phyloP scores from a whole-genome alignment of 2,888 invertebrate species.

The Odontocolon sp. region DNA sequence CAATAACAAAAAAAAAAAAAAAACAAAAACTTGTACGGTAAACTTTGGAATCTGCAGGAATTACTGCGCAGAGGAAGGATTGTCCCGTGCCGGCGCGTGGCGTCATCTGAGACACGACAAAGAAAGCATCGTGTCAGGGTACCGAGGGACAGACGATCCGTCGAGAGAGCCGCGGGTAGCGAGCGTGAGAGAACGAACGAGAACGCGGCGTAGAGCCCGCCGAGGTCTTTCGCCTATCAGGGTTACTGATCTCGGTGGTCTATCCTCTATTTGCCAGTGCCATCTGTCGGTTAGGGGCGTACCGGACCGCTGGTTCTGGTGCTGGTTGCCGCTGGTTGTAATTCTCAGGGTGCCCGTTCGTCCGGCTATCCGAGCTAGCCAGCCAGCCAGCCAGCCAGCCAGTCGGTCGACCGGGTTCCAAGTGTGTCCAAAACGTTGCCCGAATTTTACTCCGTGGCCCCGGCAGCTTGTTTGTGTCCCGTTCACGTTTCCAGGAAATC shows the following conservation, averaged over 20 bases:
- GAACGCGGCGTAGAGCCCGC: conserved; percentile 30
- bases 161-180: conserved; percentile 17
- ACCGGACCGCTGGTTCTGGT: conserved; percentile 41
- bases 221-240: conserved; percentile 73
- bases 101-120: conserved; percentile 53
- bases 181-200: conserved; percentile 43
- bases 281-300: conserved; percentile 71
- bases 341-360: conserved; percentile 39
- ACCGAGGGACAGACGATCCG: conserved; percentile 1
- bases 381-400: background rate
- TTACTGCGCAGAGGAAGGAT: no score
- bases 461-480: conserved; percentile 5
- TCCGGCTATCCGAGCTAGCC: conserved; percentile 11
- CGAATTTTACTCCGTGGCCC: conserved; percentile 29
- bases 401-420: conserved; percentile 13
- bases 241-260: conserved; percentile 74
- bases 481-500: conserved; percentile 53
- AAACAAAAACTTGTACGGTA: background rate
- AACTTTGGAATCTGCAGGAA: no score
- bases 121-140: conserved; percentile 20
- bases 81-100: conserved; percentile 45
- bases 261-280: conserved; percentile 74
- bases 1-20: no score
- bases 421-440: conserved; percentile 55
- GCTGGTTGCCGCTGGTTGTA: conserved; percentile 33